phyloP scores from a whole-genome alignment of 2,113 vertebrate genomes.

The Passer montanus region DNA sequence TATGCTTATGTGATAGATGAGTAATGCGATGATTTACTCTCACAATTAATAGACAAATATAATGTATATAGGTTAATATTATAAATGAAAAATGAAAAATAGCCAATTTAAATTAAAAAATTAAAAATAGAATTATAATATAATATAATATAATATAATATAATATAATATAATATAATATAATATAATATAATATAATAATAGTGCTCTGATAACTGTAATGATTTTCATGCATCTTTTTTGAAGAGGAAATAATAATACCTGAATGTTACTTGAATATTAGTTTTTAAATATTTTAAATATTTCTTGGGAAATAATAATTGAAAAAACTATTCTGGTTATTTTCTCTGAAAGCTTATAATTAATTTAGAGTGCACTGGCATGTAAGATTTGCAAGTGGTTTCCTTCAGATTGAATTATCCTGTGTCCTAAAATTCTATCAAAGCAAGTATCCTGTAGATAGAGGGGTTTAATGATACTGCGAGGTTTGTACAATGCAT shows the following conservation, averaged over 20 bases:
- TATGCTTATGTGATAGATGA: neutral
- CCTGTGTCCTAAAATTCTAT: neutral
- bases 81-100: no score
- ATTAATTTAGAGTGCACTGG: neutral
- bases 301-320: neutral
- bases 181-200: no score
- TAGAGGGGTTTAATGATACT: neutral
- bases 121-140: no score
- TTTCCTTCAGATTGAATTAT: neutral
- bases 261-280: neutral
- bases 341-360: neutral
- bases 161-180: no score
- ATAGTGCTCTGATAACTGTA: neutral
- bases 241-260: neutral
- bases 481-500: neutral
- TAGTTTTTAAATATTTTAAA: neutral
- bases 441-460: neutral
- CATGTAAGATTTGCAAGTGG: neutral
- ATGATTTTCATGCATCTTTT: neutral
- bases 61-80: no score
- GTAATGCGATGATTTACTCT: no score
- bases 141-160: no score
- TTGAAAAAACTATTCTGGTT: neutral
- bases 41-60: no score
- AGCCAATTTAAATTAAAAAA: no score